These are phyloP conservation scores for Seriola quinqueradiata DNA, from an alignment of 2,113 vertebrate species.

Conservation along the genomic window DNA sequence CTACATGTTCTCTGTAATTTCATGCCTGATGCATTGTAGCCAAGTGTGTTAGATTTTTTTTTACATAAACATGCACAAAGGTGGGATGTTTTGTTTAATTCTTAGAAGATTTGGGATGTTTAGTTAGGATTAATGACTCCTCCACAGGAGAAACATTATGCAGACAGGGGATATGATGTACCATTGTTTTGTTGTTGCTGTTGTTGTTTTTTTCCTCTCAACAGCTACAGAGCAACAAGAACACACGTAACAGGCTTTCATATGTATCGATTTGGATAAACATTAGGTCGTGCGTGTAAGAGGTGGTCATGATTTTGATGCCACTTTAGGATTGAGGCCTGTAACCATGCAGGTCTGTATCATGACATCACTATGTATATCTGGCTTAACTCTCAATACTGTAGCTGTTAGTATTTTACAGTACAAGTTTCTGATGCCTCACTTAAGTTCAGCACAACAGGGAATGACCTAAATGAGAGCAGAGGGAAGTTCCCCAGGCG, in stretches of 20 bases:
- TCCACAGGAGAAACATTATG: conserved; percentile 56
- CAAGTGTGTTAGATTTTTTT: conserved; percentile 63
- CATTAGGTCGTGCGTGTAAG: background rate
- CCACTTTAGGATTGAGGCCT: background rate
- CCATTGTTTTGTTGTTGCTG: conserved; percentile 52
- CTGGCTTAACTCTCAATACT: background rate
- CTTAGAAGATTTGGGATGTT: conserved; percentile 69
- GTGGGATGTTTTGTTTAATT: conserved; percentile 76
- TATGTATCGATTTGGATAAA: conserved; percentile 32
- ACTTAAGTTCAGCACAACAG: conserved; percentile 61
- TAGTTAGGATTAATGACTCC: conserved; percentile 77
- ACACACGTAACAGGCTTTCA: conserved; percentile 35
- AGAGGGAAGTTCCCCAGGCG: conserved; percentile 63
- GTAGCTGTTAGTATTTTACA: conserved; percentile 36
- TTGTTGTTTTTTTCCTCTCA: conserved; percentile 56
- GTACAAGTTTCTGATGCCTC: conserved; percentile 51
- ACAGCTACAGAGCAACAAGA: conserved; percentile 45
- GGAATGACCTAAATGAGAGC: conserved; percentile 69
- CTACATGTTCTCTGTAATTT: conserved; percentile 75
- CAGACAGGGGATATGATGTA: conserved; percentile 45
- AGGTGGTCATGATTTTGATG: background rate
- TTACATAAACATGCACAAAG: conserved; percentile 70
- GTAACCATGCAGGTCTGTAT: background rate
- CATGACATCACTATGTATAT: conserved; percentile 19
- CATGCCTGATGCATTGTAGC: conserved; percentile 60